phyloP scores from a whole-genome alignment of 2,797 vertebrate genomes.

The Gambelia wislizenii region DNA sequence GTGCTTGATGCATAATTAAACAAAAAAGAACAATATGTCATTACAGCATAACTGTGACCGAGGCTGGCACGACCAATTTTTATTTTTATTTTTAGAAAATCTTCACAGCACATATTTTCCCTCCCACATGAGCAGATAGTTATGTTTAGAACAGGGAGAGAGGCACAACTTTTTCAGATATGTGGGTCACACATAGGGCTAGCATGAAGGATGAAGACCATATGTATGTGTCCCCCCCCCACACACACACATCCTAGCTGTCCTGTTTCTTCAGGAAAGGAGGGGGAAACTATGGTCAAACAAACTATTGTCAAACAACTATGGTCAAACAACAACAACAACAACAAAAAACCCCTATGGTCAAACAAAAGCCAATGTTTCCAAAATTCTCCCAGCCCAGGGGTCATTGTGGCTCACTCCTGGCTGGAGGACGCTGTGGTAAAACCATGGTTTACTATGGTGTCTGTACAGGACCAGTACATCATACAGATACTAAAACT shows the following conservation, averaged over 20 bases:
- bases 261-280: background rate
- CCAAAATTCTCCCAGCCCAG: background rate
- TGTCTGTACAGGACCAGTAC: background rate
- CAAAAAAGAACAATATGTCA: background rate
- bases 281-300: background rate
- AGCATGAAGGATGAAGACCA: background rate
- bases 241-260: background rate
- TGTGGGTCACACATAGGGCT: too few species aligned
- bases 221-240: background rate
- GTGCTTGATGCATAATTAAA: background rate
- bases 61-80: background rate
- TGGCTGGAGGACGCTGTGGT: background rate
- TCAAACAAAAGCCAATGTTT: background rate
- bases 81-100: background rate
- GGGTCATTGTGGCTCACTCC: background rate
- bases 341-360: too few species aligned
- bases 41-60: too few species aligned
- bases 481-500: background rate
- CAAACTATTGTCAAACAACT: too few species aligned
- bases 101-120: background rate
- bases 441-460: background rate
- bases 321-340: too few species aligned
- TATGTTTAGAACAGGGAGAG: background rate
- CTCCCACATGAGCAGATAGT: background rate
- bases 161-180: too few species aligned